Evolutionary conservation across 2,113 vertebrate species (phyloP).

Genomic region (Eulacestoma nigropectus): DNA sequence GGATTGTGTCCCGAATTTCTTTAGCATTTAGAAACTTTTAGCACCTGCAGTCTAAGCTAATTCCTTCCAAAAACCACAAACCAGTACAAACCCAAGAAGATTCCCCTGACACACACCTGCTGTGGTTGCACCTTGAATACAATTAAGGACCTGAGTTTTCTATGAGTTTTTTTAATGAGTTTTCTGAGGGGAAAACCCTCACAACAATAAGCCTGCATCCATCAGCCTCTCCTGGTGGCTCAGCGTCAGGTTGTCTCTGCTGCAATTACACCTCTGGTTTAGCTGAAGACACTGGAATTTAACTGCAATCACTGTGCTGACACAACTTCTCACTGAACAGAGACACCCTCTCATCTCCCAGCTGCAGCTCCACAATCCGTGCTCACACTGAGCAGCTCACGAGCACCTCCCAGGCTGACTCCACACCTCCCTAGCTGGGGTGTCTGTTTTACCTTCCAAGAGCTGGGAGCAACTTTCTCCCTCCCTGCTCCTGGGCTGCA

Average conservation of each 20-base stretch:
- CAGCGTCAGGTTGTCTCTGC: neutral
- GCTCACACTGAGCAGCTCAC: neutral
- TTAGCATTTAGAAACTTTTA: neutral
- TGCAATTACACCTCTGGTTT: neutral
- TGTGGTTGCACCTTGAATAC: neutral
- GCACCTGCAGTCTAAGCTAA: neutral
- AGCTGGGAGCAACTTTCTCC: neutral
- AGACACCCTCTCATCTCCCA: neutral
- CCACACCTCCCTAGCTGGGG: neutral
- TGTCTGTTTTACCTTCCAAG: neutral
- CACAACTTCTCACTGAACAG: neutral
- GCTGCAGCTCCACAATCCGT: neutral
- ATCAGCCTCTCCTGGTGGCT: neutral
- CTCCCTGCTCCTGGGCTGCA: neutral
- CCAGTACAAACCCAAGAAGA: neutral
- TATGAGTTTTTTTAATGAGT: neutral
- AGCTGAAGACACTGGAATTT: neutral
- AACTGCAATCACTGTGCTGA: neutral
- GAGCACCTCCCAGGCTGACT: neutral
- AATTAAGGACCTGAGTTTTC: neutral
- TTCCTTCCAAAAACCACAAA: neutral
- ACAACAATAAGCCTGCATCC: neutral
- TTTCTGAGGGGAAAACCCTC: neutral
- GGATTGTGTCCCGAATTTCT: neutral
- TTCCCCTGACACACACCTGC: neutral